Conservation (phyloP, 2,797 vertebrate genomes). For the Rhinogobio ventralis region DNA sequence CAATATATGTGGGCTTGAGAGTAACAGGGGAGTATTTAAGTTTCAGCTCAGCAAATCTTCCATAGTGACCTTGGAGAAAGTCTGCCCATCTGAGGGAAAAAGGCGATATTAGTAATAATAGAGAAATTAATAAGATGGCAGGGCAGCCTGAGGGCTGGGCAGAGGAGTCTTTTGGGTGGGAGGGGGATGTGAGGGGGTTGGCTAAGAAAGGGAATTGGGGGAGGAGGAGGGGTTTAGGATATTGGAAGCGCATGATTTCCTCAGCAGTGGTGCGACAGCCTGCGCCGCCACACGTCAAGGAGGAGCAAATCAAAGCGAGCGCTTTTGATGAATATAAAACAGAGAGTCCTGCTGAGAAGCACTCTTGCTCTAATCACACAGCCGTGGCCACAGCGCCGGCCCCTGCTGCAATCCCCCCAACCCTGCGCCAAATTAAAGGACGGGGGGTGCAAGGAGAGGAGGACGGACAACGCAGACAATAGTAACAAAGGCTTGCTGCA, state of each 20-base stretch:
- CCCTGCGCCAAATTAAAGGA: slow-evolving; percentile 77
- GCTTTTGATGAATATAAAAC: slow-evolving; percentile 91
- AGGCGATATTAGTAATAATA: slow-evolving; percentile 80
- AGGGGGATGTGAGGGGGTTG: slow-evolving; percentile 50
- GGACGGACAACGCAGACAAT: slow-evolving; percentile 69
- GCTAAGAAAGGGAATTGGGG: slow-evolving; percentile 57
- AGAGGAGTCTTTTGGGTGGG: slow-evolving; percentile 51
- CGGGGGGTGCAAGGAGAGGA: slow-evolving; percentile 72
- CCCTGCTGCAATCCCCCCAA: slow-evolving; percentile 48
- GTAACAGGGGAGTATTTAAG: slow-evolving; percentile 59
- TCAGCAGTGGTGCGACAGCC: slow-evolving; percentile 76
- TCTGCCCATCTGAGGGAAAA: slow-evolving; percentile 68
- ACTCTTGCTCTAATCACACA: slow-evolving; percentile 83
- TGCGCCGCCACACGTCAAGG: slow-evolving; percentile 82
- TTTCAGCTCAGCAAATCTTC: slow-evolving; percentile 65
- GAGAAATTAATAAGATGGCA: slow-evolving; percentile 79
- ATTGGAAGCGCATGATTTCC: slow-evolving; percentile 80
- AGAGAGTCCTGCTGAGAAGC: slow-evolving; percentile 84
- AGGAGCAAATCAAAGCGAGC: slow-evolving; percentile 86
- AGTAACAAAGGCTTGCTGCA: slow-evolving; percentile 82
- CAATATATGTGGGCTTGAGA: slow-evolving; percentile 39
- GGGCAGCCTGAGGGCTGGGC: slow-evolving; percentile 70
- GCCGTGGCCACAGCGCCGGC: slow-evolving; percentile 69
- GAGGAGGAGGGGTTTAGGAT: slow-evolving; percentile 49
- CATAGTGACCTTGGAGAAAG: slow-evolving; percentile 76